Evolutionary conservation across 2,113 vertebrate genomes (phyloP), one percentile per base, ranked within the genome.

Genomic region (Passer montanus): DNA sequence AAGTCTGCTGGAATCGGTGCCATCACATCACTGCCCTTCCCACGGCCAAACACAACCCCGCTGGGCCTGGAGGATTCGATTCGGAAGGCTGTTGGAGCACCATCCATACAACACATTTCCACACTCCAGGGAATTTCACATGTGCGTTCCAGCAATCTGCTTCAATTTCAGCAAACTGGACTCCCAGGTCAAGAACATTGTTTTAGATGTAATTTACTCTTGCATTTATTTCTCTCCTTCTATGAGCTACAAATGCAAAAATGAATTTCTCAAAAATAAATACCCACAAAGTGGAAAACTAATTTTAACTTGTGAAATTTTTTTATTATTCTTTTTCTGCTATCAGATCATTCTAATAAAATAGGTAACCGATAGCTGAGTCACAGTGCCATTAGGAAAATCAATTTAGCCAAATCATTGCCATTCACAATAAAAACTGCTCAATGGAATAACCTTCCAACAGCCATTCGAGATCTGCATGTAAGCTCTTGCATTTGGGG

Each of bases 61-160:
- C 23, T 0, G 60, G 12, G 63, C 33, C 39, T 4, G 55, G 63
- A 18, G 19, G 17, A 15, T 11, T 78, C 23, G 17, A 15, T 11
- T 78, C 23, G 27, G 90, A 95, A 88, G 92, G 95, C 52, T 91
- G 82, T 43, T 63, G 31, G 47, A 70, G 31, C 7, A 56, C 21
- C n/a, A 30, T 24, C 46, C 3, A 0, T 3, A 13, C 13, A 69
- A 44, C 0, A 0, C 3, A 43, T 22, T n/a, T 72, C 64, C 75
- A 83, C 84, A 39, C n/a, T 19, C 33, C 23, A 9, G 2, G 12
- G 43, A 53, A 35, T 23, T 70, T 23, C 24, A 72, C 35, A 18
- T 1, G 5, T 0, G 14, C 9, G 15, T 15, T 76, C 27, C 20
- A 33, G 79, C 7, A 13, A 19, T 26, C 72, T 73, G 53, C 73